A percentile compares a stretch with the other conserved stretches of the same genome.
Conservation (phyloP, 2,888 invertebrate genomes). For the Rhingia campestris region DNA sequence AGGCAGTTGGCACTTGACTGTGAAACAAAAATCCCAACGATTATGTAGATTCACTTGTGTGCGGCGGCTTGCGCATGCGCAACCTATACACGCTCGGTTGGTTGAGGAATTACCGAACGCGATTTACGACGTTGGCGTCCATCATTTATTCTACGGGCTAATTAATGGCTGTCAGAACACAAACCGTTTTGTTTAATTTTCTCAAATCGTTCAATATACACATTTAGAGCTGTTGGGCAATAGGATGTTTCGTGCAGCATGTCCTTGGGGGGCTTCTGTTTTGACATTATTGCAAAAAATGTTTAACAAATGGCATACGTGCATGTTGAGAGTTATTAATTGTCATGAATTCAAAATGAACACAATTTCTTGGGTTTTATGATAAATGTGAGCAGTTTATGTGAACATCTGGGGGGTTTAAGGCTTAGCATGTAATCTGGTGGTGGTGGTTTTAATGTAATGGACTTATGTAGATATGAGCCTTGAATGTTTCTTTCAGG, state of each 20-base stretch:
- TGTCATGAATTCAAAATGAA: constrained; percentile 9
- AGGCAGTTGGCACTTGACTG: background rate
- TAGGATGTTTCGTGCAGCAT: constrained; percentile 22
- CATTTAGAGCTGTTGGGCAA: constrained; percentile 31
- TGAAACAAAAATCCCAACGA: background rate
- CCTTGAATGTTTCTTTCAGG: background rate
- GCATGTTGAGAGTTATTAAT: constrained; percentile 29
- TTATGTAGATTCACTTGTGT: background rate
- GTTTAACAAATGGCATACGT: background rate
- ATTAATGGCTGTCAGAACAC: constrained; percentile 52
- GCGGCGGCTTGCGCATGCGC: background rate
- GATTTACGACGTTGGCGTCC: constrained; percentile 27
- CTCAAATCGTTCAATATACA: constrained; percentile 31
- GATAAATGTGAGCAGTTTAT: constrained; percentile 37
- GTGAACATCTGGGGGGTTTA: constrained; percentile 14
- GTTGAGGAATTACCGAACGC: constrained; percentile 25
- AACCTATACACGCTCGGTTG: background rate
- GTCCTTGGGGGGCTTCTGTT: background rate
- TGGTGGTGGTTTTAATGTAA: background rate
- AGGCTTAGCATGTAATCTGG: background rate
- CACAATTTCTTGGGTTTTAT: constrained; percentile 22
- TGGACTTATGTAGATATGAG: background rate
- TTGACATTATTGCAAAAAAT: constrained; percentile 17
- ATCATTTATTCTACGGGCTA: constrained; percentile 40
- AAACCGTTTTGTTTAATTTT: constrained; percentile 16